phyloP scores from a whole-genome alignment of 1,140 invertebrate genomes.

The Drosophila novamexicana region DNA sequence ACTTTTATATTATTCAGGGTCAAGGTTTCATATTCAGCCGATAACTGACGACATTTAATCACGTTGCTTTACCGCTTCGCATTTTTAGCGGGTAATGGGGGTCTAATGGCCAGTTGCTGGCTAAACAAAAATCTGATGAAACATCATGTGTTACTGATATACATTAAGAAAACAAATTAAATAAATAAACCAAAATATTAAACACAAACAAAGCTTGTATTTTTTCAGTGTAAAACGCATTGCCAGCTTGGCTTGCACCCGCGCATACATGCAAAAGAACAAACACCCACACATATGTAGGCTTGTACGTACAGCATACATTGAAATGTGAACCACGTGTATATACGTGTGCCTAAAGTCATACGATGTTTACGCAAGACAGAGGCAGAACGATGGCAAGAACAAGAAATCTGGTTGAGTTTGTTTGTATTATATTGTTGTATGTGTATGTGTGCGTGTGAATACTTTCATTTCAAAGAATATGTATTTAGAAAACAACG shows the following conservation, averaged over 20 bases:
- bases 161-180: not conserved
- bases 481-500: conserved; percentile 7
- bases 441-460: not conserved
- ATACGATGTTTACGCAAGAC: conserved; percentile 26
- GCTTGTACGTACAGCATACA: not conserved
- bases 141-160: conserved; percentile 6
- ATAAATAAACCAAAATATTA: not conserved
- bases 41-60: conserved; percentile 7
- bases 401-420: conserved; percentile 27
- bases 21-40: conserved; percentile 30
- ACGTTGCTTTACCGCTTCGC: conserved; percentile 1
- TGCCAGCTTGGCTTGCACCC: not conserved
- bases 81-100: not conserved
- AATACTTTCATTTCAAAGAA: conserved; percentile 19
- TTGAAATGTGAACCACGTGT: conserved; percentile 36
- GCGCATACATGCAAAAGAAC: not conserved
- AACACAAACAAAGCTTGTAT: conserved; percentile 4
- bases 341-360: conserved; percentile 30
- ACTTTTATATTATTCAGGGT: conserved; percentile 34
- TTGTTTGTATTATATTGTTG: conserved; percentile 5
- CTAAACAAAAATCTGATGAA: conserved; percentile 10
- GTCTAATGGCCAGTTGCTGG: not conserved
- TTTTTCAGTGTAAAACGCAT: conserved; percentile 10
- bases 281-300: not conserved
- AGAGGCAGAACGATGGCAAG: conserved; percentile 20